Evolutionary conservation across 2,888 invertebrate species (phyloP).

Genomic region (Serripes groenlandicus): DNA sequence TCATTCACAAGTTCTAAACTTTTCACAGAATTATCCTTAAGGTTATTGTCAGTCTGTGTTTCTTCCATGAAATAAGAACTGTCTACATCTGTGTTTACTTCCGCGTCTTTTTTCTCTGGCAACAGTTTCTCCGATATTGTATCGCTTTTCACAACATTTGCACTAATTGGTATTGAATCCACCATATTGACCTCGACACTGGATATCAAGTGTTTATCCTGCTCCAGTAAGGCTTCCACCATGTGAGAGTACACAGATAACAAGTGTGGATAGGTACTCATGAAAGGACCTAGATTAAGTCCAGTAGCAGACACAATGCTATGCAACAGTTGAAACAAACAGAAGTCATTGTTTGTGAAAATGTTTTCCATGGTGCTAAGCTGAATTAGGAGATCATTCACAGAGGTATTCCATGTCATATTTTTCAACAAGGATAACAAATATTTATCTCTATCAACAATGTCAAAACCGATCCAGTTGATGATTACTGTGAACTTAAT

Average conservation of each 20-base stretch:
- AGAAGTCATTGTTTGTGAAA: slow-evolving; percentile 88
- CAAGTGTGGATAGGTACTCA: slow-evolving; percentile 46
- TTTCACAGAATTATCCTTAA: not conserved
- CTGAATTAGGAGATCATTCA: slow-evolving; percentile 82
- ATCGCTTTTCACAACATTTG: not conserved
- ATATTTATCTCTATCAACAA: slow-evolving; percentile 87
- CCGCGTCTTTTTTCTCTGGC: slow-evolving; percentile 35
- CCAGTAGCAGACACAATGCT: slow-evolving; percentile 87
- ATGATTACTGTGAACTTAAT: slow-evolving; percentile 59
- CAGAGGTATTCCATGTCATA: slow-evolving; percentile 68
- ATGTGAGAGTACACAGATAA: slow-evolving; percentile 46
- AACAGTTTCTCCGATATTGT: not conserved
- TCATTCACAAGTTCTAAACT: not conserved
- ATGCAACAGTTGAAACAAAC: slow-evolving; percentile 88
- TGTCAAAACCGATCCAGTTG: slow-evolving; percentile 60
- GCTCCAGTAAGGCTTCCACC: slow-evolving; percentile 39
- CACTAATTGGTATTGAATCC: slow-evolving; percentile 29
- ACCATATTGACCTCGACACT: slow-evolving; percentile 37
- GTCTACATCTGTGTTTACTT: slow-evolving; percentile 53
- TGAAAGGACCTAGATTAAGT: slow-evolving; percentile 72
- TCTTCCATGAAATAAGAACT: slow-evolving; percentile 33
- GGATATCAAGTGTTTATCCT: slow-evolving; percentile 30
- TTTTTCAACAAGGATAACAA: slow-evolving; percentile 87
- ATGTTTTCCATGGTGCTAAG: slow-evolving; percentile 88
- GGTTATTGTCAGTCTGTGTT: not conserved